Conservation (phyloP, 2,797 vertebrate genomes). For the Anguilla marmorata region DNA sequence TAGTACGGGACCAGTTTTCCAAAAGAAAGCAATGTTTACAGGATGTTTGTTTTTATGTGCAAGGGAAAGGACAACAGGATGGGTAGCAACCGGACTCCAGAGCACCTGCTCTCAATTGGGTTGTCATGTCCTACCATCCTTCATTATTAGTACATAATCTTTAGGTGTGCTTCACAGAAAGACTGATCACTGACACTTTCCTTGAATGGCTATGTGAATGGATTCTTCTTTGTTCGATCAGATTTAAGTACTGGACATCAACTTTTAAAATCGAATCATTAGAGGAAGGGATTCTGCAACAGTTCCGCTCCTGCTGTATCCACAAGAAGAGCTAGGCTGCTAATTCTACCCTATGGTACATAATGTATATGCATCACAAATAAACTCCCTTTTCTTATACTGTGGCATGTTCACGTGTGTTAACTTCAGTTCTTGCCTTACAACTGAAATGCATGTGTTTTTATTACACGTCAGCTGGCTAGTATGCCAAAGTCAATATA, state of each 20-base stretch:
- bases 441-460: slow-evolving; percentile 22
- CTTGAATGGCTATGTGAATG: background rate
- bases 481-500: too few relatives aligned
- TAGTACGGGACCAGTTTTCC: slow-evolving; percentile 65
- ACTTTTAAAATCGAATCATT: slow-evolving; percentile 2
- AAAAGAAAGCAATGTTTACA: slow-evolving; percentile 57
- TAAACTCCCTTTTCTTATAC: slow-evolving; percentile 58
- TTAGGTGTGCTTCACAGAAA: background rate
- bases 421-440: slow-evolving; percentile 45
- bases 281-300: slow-evolving; percentile 25
- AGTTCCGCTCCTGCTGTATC: slow-evolving; percentile 10
- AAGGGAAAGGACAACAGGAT: slow-evolving; percentile 4
- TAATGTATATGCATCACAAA: slow-evolving; percentile 59
- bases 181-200: background rate
- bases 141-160: background rate
- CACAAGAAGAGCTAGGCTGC: background rate
- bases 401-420: slow-evolving; percentile 13
- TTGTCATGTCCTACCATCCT: background rate
- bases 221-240: slow-evolving; percentile 17
- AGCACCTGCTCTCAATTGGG: background rate
- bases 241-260: slow-evolving; percentile 1
- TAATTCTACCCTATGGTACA: slow-evolving; percentile 57
- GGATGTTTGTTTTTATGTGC: slow-evolving; percentile 8
- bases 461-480: background rate
- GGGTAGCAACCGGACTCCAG: slow-evolving; percentile 15